Percentiles rank a stretch among this genome's conserved stretches.
phyloP scores from a whole-genome alignment of 2,888 invertebrate genomes.

The Caenorhabditis zanzibari region DNA sequence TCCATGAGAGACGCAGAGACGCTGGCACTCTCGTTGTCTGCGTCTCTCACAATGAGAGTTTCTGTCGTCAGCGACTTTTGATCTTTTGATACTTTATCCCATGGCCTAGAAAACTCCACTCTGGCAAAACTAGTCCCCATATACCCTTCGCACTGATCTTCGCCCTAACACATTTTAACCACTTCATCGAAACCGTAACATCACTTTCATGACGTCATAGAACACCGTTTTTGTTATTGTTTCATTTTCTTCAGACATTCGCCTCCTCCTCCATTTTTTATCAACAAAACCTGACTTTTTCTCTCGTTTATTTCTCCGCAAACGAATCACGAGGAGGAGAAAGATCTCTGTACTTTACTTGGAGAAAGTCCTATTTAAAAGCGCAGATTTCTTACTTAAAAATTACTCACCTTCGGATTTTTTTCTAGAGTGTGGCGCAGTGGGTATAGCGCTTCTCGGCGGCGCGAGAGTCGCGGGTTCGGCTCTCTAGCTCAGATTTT shows the following conservation, averaged over 20 bases:
- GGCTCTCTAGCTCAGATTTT: too few relatives aligned
- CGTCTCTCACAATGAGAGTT: too few relatives aligned
- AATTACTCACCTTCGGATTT: not conserved
- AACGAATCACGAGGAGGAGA: constrained; percentile 18
- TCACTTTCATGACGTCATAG: constrained; percentile 4
- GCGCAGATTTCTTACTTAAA: not conserved
- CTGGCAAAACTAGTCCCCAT: not conserved
- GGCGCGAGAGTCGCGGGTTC: too few relatives aligned
- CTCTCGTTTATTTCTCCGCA: too few relatives aligned
- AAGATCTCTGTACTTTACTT: constrained; percentile 33
- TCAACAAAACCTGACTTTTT: constrained; percentile 26
- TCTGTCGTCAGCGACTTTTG: too few relatives aligned
- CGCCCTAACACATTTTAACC: not conserved
- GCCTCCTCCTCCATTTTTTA: constrained; percentile 19
- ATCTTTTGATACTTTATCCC: too few relatives aligned
- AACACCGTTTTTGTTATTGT: constrained; percentile 15
- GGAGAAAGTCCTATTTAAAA: not conserved
- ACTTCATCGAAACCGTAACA: constrained; percentile 29
- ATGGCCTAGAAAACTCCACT: not conserved
- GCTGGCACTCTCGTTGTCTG: too few relatives aligned
- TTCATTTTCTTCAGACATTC: constrained; percentile 20
- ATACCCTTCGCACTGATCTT: not conserved
- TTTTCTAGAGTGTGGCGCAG: too few relatives aligned
- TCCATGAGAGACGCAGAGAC: too few relatives aligned
- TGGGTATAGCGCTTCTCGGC: too few relatives aligned